Evolutionary conservation across 1,140 invertebrate genomes (phyloP).

Genomic region (Cotesia glomerata): DNA sequence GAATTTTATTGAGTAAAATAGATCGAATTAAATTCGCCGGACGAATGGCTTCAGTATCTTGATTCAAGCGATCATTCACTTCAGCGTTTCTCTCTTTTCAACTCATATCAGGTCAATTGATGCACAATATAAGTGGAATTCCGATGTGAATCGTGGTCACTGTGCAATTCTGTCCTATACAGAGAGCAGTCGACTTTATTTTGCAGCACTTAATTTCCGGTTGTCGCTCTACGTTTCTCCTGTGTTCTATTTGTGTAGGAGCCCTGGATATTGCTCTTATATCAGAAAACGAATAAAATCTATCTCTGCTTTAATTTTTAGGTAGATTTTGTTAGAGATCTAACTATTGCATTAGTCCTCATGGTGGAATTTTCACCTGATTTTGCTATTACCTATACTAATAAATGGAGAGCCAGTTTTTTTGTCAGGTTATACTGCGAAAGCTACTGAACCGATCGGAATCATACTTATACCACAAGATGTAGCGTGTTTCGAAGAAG

Average conservation of each 20-base stretch:
- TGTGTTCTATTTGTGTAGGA: background rate
- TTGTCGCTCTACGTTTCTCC: background rate
- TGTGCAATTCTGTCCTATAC: background rate
- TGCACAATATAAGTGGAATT: constrained; percentile 10
- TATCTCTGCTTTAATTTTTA: no score
- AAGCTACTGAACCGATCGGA: no score
- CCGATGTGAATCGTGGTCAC: constrained; percentile 10
- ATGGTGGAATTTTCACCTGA: no score
- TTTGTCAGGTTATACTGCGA: no score
- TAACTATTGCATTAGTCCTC: no score
- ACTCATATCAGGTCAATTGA: background rate
- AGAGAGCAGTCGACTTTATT: constrained; percentile 8
- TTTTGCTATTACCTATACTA: no score
- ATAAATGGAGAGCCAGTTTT: no score
- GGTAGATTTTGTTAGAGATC: no score
- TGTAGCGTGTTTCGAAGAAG: no score
- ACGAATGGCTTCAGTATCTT: background rate
- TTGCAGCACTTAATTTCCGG: constrained; percentile 21
- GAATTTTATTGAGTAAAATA: background rate
- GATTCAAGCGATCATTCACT: background rate
- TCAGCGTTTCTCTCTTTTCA: background rate
- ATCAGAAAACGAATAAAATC: background rate
- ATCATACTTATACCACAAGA: no score
- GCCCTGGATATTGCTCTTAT: background rate
- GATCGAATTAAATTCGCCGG: background rate